Base-by-base conservation (phyloP, 2,113 vertebrate genomes). In the Mesocricetus auratus region DNA sequence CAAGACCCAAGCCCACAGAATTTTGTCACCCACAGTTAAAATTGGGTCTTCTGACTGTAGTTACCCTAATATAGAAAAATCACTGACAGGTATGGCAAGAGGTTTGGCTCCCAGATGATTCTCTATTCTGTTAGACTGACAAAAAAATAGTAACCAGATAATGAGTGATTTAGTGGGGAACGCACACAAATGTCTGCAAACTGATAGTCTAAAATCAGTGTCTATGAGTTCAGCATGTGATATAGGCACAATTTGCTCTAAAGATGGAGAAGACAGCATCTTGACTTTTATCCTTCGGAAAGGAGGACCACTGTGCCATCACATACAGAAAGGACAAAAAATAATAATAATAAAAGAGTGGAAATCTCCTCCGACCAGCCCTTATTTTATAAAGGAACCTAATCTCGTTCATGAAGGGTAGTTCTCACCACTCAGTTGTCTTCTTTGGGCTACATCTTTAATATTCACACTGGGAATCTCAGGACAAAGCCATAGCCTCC, bases 341-440 rank as follows among this genome's bases (percentile, higher is more conserved):
- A 11, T n/a, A n/a, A n/a, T n/a, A n/a, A n/a, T n/a, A n/a, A n/a
- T n/a, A 1, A 68, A 68, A 24, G 33, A 85, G 5, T 45, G 22
- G n/a, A 39, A 10, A 47, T 3, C 2, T 31, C 36, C 8, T 50
- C 58, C 5, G 5, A 26, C 29, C 6, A 17, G 2, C 2, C 10
- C n/a, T 33, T 69, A 21, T n/a, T n/a, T n/a, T 60, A 29, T 7
- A 62, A 39, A 2, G 4, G 10, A 3, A 50, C 16, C 53, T 36
- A 45, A n/a, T 58, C 31, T 62, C 33, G 47, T 19, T 29, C 4
- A 2, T 21, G 24, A 62, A 36, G 17, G 17, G 24, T 50, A 78
- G 33, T 33, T 53, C 36, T 75, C n/a, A 17, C 39, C 12, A n/a
- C 11, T 64, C 36, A 47, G 1, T 16, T 12, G 26, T 21, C 36